phyloP scores from a whole-genome alignment of 1,140 invertebrate genomes.

The Pinna nobilis region DNA sequence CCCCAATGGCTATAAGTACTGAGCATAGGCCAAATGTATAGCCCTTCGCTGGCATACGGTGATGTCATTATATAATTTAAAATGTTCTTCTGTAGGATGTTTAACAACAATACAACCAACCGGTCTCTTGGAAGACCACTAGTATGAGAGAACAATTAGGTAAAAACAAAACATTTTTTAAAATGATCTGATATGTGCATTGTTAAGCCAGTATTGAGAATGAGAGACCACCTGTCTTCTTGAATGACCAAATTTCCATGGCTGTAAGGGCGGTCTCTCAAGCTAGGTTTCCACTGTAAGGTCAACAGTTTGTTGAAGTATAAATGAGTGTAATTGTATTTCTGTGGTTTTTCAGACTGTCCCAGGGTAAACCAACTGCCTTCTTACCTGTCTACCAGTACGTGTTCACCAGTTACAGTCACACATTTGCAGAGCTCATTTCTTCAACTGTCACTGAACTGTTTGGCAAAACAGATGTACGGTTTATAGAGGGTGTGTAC shows the following conservation, averaged over 20 bases:
- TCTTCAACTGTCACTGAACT: constrained; percentile 55
- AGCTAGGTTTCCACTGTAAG: background rate
- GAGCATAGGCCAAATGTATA: no score
- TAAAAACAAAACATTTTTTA: no score
- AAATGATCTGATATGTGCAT: background rate
- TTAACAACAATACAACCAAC: no score
- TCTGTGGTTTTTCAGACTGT: constrained; percentile 42
- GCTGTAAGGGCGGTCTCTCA: no score
- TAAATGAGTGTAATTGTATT: no score
- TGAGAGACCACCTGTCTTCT: background rate
- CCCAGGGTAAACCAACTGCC: constrained; percentile 45
- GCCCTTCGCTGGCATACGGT: no score
- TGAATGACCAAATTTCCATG: no score
- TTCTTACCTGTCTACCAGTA: constrained; percentile 64
- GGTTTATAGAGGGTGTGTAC: constrained; percentile 63
- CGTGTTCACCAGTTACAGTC: constrained; percentile 58
- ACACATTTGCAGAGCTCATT: constrained; percentile 52
- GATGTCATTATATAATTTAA: no score
- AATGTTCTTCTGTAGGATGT: no score
- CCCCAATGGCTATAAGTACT: no score
- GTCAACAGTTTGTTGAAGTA: background rate
- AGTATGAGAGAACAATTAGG: no score
- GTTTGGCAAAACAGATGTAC: constrained; percentile 60
- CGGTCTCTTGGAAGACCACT: no score
- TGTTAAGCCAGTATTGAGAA: background rate